Conservation (phyloP, 1,140 invertebrate species). For the Cotesia chilonis region DNA sequence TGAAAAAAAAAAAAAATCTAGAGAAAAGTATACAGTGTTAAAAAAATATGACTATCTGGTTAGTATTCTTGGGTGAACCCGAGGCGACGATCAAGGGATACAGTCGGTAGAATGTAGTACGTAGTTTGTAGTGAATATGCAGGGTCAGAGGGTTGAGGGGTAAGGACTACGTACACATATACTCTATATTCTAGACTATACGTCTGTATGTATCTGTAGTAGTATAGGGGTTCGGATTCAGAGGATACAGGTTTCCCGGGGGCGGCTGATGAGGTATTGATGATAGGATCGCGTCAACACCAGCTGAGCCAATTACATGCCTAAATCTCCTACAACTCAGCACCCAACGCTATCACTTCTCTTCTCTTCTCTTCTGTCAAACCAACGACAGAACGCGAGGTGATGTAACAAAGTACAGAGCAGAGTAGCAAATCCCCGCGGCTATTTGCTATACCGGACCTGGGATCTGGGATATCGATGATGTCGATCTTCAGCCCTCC, state of each 20-base stretch:
- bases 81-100: slow-evolving; percentile 30
- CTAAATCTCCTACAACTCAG: slow-evolving; percentile 56
- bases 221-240: slow-evolving; percentile 29
- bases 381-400: slow-evolving; percentile 19
- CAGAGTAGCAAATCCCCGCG: slow-evolving; percentile 8
- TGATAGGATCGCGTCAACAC: slow-evolving; percentile 67
- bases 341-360: too few relatives aligned
- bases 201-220: too few relatives aligned
- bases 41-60: slow-evolving; percentile 40
- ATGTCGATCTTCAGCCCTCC: neutral
- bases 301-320: slow-evolving; percentile 67
- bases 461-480: neutral
- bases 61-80: slow-evolving; percentile 48
- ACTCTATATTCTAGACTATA: too few relatives aligned
- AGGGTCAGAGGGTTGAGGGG: slow-evolving; percentile 23
- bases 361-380: slow-evolving; percentile 31
- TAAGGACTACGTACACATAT: slow-evolving; percentile 16
- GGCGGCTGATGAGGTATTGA: slow-evolving; percentile 66
- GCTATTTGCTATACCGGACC: slow-evolving; percentile 9
- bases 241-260: slow-evolving; percentile 62
- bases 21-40: neutral
- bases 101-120: slow-evolving; percentile 37
- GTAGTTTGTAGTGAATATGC: neutral
- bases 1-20: neutral
- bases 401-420: too few relatives aligned